Conservation (phyloP, 2,888 invertebrate genomes). For the Thecophora atra region DNA sequence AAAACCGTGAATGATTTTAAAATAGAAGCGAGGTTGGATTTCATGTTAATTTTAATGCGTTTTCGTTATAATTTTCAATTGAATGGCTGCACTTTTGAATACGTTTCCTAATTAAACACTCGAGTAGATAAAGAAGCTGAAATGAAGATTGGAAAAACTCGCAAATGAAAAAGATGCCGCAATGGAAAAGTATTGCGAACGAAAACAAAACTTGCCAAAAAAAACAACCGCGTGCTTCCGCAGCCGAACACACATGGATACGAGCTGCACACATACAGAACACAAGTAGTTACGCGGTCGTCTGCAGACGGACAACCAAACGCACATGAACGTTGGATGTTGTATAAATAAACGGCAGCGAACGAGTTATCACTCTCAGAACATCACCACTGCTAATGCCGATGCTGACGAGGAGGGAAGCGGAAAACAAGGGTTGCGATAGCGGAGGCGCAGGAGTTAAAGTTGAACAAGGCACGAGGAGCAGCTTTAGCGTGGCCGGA, state of each 20-base stretch:
- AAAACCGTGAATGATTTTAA: too few species aligned
- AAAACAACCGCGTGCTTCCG: slow-evolving; percentile 29
- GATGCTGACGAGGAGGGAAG: background rate
- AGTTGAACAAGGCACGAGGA: background rate
- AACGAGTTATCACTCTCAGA: slow-evolving; percentile 22
- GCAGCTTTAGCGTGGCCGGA: background rate
- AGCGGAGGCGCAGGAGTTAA: background rate
- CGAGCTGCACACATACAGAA: background rate
- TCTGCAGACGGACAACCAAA: slow-evolving; percentile 1
- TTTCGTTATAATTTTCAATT: too few species aligned
- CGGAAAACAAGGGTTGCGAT: background rate
- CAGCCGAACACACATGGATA: slow-evolving; percentile 16
- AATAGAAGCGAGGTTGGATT: too few species aligned
- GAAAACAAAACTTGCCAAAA: background rate
- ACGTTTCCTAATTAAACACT: too few species aligned
- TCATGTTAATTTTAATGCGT: too few species aligned
- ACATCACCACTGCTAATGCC: background rate
- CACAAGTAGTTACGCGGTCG: background rate
- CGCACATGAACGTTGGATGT: too few species aligned
- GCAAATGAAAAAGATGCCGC: too few species aligned
- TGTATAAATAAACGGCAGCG: slow-evolving; percentile 24
- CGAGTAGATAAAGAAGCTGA: too few species aligned
- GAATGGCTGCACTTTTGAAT: too few species aligned
- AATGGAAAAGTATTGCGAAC: too few species aligned
- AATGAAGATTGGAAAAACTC: too few species aligned